Evolutionary conservation across 2,113 vertebrate species (phyloP), one percentile per base, ranked within the genome.

Genomic region (Eudyptes chrysolophus): DNA sequence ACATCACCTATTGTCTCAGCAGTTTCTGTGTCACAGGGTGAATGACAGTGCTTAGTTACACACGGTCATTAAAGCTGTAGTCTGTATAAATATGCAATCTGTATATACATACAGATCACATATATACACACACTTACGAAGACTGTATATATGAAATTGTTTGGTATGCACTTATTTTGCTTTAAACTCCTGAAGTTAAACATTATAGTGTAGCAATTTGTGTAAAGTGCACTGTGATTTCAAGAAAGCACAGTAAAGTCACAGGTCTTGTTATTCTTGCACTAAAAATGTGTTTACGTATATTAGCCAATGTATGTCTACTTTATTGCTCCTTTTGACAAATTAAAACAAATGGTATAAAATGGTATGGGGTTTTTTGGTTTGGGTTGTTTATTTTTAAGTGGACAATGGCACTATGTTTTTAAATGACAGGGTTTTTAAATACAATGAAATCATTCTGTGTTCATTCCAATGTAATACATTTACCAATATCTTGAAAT

Each of bases 241-340:
- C 98, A 96, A 98, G 94, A 97, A 99, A 98, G 98, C 98, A 99
- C 98, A 98, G 98, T 98, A 97, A 98, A 98, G 98, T 98, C 98
- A 98, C 98, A 98, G 98, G 97, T 98, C 98, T 98, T 98, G 98
- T 98, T 98, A 98, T 98, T 98, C 98, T 99, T 99, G 98, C 98
- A 99, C 98, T 99, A 98, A 98, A 98, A 98, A 98, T 97, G 98
- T 98, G 98, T 98, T 99, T 98, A 98, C 97, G 98, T 98, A 99
- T 98, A 98, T 98, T 99, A 98, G 98, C 97, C 98, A 97, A 97
- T 98, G 98, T 98, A 98, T 98, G 98, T 98, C 98, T 98, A 98
- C 97, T 98, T 98, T 98, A 98, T 98, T 42, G 97, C 97, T 98
- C 97, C 97, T 97, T 98, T 98, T 93, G 96, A 97, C 92, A 95